Percentiles rank a stretch among this genome's conserved stretches.
Evolutionary conservation across 2,797 vertebrate genomes (phyloP).

Genomic region (Petrocephalus schoutedeni): DNA sequence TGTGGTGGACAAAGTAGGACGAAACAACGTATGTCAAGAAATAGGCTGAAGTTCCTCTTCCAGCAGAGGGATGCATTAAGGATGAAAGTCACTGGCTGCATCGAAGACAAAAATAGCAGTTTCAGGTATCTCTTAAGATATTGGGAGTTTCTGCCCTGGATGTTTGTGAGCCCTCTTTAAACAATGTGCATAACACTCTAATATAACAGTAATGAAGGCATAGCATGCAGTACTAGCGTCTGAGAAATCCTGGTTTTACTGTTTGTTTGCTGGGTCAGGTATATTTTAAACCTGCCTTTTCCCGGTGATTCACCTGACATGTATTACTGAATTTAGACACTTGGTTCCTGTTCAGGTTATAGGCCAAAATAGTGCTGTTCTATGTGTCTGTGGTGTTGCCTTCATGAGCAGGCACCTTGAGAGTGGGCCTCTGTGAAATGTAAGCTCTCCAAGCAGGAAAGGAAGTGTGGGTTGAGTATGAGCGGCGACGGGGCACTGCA

Average conservation of each 20-base stretch:
- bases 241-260: background rate
- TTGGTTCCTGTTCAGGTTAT: background rate
- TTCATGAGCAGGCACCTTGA: background rate
- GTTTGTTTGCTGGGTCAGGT: background rate
- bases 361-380: background rate
- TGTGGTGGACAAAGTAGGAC: background rate
- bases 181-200: background rate
- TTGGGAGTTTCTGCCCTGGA: background rate
- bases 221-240: background rate
- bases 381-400: background rate
- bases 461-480: background rate
- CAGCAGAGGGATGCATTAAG: background rate
- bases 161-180: background rate
- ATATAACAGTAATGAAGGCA: background rate
- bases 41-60: background rate
- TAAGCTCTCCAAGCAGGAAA: background rate
- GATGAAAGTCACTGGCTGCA: background rate
- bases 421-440: background rate
- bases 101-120: background rate
- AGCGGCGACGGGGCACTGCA: background rate
- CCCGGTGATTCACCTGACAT: background rate
- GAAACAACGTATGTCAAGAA: background rate
- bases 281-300: background rate
- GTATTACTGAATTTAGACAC: background rate
- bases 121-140: background rate